These are phyloP conservation scores for Apodemus speciosus DNA, from an alignment of 2,113 vertebrate species.

Conservation along the genomic window DNA sequence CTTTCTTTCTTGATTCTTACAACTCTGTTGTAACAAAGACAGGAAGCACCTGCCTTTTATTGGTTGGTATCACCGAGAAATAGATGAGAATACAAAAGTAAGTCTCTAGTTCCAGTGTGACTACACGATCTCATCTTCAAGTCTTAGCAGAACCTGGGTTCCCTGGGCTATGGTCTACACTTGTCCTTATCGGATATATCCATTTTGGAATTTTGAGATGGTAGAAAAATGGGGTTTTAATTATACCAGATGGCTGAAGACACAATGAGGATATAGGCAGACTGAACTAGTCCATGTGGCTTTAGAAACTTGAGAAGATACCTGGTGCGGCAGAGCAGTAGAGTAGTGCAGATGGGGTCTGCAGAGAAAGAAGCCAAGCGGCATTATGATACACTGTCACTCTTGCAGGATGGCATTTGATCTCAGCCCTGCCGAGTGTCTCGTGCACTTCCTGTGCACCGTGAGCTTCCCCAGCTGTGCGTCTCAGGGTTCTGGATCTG, in stretches of 20 bases:
- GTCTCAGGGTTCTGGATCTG: slow-evolving; percentile 11
- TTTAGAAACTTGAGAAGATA: slow-evolving; percentile 47
- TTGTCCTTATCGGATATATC: not conserved
- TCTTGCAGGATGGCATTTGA: not conserved
- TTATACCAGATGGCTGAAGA: not conserved
- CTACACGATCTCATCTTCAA: not conserved
- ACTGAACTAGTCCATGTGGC: not conserved
- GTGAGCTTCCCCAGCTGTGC: not conserved
- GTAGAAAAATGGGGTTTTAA: not conserved
- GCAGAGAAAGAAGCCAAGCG: not conserved
- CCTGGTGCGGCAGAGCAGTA: not conserved
- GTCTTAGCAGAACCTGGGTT: not conserved
- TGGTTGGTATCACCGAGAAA: not conserved
- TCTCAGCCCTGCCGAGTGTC: not conserved
- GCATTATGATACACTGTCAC: not conserved
- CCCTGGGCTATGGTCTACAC: not conserved
- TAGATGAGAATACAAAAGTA: not conserved
- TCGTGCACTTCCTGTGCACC: slow-evolving; percentile 7
- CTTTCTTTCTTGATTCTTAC: not conserved
- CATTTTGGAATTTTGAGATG: slow-evolving; percentile 36
- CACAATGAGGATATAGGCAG: not conserved
- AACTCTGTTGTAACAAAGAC: not conserved
- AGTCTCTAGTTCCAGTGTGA: not conserved
- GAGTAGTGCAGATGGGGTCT: not conserved
- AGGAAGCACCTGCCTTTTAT: not conserved